Base-by-base conservation (phyloP, 1,140 invertebrate genomes). In the Theocolax elegans region DNA sequence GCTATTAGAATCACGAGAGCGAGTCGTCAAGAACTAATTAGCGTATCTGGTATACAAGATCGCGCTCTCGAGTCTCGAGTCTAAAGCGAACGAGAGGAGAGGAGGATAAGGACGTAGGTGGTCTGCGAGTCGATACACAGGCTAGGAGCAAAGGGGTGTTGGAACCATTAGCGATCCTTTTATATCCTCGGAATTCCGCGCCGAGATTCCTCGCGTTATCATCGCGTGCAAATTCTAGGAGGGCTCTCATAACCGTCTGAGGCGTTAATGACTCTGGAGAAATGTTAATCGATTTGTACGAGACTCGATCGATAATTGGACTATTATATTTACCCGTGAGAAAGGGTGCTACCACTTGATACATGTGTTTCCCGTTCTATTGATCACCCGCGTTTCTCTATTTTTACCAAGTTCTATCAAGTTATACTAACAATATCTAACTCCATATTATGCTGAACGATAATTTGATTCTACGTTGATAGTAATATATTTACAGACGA, bases 131-230 rank as follows among this genome's bases (percentile, higher is more conserved):
- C 62, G 48, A 65, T 40, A 65, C 38, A 42, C 40, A 17, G 15
- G 13, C 15, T 2, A 74, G 74, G 75, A 77, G 77, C 76, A 75
- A 76, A 76, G 75, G 78, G 80, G 81, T 81, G 82, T 85, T 78
- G 81, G 76, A 77, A 82, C 80, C 83, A 85, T 84, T 85, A 85
- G 82, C 79, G 80, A 77, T 75, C 74, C 81, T 81, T 77, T 80
- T 81, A 74, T 77, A 77, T 80, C 80, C 75, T 69, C 46, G 65
- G 67, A 80, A 84, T 83, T 82, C 80, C 78, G 29, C 17, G 76
- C 48, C 74, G 77, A 74, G 79, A 83, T 83, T 83, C 79, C 79
- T 72, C 64, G 56, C 77, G 76, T 82, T 82, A 81, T 83, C 79
- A 78, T 77, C 76, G 72, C 42, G 69, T 71, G 51, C 38, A 23